A percentile compares a stretch with the other conserved stretches of the same genome.
These are phyloP conservation scores for Sciurus carolinensis DNA, from an alignment of 2,797 vertebrate genomes.

Conservation along the genomic window DNA sequence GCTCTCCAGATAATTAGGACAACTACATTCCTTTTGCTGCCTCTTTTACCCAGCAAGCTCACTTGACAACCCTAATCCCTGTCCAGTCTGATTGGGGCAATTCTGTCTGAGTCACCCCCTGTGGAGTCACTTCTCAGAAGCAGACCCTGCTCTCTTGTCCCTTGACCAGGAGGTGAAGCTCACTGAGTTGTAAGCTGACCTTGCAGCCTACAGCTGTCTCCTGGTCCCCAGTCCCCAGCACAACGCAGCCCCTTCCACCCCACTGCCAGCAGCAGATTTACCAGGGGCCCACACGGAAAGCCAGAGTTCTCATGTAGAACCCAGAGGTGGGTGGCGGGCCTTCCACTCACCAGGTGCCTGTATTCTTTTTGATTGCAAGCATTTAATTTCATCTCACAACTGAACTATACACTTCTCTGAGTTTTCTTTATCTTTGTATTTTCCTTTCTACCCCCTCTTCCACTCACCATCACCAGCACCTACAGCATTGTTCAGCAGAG, in stretches of 20 bases:
- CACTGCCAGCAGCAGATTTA: background rate
- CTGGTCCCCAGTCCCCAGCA: background rate
- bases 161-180: background rate
- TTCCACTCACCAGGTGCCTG: background rate
- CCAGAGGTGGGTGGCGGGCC: background rate
- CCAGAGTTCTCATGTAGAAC: background rate
- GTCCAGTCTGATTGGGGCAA: fast-evolving
- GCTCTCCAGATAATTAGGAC: background rate
- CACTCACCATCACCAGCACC: background rate
- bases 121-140: background rate
- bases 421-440: background rate
- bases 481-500: background rate
- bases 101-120: background rate
- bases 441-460: background rate
- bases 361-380: background rate
- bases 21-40: background rate
- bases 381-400: background rate
- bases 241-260: background rate
- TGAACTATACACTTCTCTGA: background rate
- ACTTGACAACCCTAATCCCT: background rate
- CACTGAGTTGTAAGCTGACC: background rate
- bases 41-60: background rate
- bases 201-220: background rate
- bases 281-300: too few species aligned
- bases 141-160: background rate